These are phyloP conservation scores for Cheirogaleus medius DNA, from an alignment of 2,113 vertebrate species.

Conservation along the genomic window DNA sequence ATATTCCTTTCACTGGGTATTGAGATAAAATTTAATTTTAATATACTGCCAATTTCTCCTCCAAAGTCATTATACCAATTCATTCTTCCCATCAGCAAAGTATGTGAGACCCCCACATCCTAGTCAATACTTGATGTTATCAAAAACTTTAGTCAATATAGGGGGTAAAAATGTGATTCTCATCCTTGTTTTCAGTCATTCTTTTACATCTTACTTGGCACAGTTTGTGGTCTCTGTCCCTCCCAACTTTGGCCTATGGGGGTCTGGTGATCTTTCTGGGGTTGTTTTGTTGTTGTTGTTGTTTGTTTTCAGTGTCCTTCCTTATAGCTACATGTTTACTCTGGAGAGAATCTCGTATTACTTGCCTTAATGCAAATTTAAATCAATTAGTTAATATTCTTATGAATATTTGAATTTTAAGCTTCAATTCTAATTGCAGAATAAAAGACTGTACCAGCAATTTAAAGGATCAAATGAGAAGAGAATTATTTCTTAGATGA, in stretches of 20 bases:
- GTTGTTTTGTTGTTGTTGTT: neutral
- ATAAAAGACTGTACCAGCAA: neutral
- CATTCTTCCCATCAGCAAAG: neutral
- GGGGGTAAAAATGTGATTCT: neutral
- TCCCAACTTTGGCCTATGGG: neutral
- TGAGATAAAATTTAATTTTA: slow-evolving; percentile 13
- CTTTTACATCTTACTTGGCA: neutral
- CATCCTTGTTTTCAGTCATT: neutral
- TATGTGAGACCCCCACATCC: neutral
- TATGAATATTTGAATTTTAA: neutral
- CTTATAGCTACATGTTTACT: neutral
- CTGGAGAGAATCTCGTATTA: neutral
- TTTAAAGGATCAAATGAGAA: neutral
- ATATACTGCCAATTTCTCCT: neutral
- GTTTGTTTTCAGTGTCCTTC: neutral
- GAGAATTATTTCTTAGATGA: neutral
- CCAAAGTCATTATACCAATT: neutral
- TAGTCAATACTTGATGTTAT: neutral
- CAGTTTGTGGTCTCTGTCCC: neutral
- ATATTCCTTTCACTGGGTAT: neutral
- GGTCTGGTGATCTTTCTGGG: neutral
- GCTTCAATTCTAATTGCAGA: neutral
- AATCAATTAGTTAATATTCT: neutral
- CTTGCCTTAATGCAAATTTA: neutral
- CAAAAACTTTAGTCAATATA: neutral